Evolutionary conservation across 2,888 invertebrate species (phyloP), one percentile per base, ranked within the genome.

Genomic region (Sympetrum striolatum): DNA sequence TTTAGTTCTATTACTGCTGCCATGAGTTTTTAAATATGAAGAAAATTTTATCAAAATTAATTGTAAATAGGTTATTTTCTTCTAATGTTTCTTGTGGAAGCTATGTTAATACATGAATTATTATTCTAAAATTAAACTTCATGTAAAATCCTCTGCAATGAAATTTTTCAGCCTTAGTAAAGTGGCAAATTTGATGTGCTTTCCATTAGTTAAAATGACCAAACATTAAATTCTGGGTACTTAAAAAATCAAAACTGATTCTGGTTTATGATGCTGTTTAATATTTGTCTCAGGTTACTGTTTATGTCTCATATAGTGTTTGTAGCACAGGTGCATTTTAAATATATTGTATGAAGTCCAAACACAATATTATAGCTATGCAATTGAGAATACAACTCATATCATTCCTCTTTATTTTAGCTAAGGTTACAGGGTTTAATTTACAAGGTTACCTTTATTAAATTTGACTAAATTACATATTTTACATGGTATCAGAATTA

Each of bases 231-330:
- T 86, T 86, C 86, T 86, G 86, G 86, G 86, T 86, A 86, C 39
- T 86, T 37, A 86, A 86, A 73, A 86, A 86, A 86, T 86, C 86
- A 86, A 86, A 86, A 86, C 86, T 60, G 60, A 60, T 86, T 48
- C 31, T 64, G 60, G 48, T 64, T 86, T 53, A 86, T 60, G 31
- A 64, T 53, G 64, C 60, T 86, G 86, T 86, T 86, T 86, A 86
- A 86, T 86, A 60, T 86, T 86, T 86, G 86, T 86, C 86, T 86
- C 86, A 86, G 86, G 86, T 86, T 86, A 86, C 64, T 86, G 86
- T 86, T 86, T 64, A 86, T 60, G 37, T 86, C 86, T 60, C 37
- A 86, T 86, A 60, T 60, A 86, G 86, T 86, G 86, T 86, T 86
- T 86, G 86, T 86, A 86, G 86, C 37, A 53, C 86, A 86, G 58